Evolutionary conservation across 2,888 invertebrate genomes (phyloP), one percentile per base, ranked within the genome.

Genomic region (Drosophila niveifrons): DNA sequence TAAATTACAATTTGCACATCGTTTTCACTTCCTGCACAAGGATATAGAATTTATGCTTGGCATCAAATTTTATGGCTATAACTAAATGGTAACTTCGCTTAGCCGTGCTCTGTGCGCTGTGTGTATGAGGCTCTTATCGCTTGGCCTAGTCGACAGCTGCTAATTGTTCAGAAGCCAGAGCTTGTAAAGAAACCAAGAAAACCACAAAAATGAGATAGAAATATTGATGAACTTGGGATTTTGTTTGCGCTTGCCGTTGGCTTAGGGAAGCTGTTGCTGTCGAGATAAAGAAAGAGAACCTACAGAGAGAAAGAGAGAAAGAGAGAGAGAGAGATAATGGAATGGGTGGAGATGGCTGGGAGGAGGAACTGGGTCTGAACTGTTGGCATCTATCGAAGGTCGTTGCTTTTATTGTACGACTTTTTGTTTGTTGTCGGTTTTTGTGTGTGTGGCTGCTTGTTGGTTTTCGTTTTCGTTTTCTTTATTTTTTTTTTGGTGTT

Each of bases 381-480:
- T 57, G 39, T 61, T 48, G 63, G 47, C 55, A 48, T 62, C 44
- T 51, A 47, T 39, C 61, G 80, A 86, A 86, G 86, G 83, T 82
- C 80, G 63, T 69, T 59, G 80, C 65, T 71, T 82, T 82, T 72
- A 67, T 82, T 75, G 75, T 64, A 18, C 67, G 50, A 73, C 46
- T 78, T 61, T 52, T 52, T 51, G 59, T 36, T 63, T 47, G 48
- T 23, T 58, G 43, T 65, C 51, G 61, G 51, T 47, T 61, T 68
- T 67, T 62, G 29, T 53, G 15, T 28, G 36, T 52, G 31, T 10
- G n/a, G n/a, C 3, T 41, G 46, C 9, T 31, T 63, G 11, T 46
- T 8, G 57, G 46, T 29, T 31, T 15, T 43, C 34, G 3, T 52
- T 31, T 18, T 56, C 17, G 52, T 18, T 1, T 17, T 17, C 3